These are phyloP conservation scores for Peromyscus aztecus DNA, from an alignment of 2,797 vertebrate genomes.

Conservation along the genomic window DNA sequence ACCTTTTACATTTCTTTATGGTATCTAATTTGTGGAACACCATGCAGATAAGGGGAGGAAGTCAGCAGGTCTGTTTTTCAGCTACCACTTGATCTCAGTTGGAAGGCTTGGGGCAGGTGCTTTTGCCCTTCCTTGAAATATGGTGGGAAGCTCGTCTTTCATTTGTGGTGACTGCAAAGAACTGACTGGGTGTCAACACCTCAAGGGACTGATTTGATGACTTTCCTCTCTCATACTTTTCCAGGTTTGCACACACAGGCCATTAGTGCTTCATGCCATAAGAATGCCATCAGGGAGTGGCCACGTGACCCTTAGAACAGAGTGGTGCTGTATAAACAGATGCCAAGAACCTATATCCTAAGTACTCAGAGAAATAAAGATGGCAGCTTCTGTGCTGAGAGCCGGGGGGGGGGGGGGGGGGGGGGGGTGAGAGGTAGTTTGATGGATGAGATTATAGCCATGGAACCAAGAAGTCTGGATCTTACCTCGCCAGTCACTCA, in stretches of 20 bases:
- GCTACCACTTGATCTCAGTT: neutral
- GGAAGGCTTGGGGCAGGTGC: neutral
- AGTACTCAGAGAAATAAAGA: neutral
- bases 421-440: rapidly evolving
- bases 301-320: neutral
- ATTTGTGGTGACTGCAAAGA: neutral
- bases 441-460: neutral
- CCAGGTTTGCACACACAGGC: neutral
- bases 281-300: neutral
- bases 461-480: neutral
- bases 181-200: neutral
- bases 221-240: neutral
- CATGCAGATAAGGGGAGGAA: neutral
- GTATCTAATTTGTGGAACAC: neutral
- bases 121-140: neutral
- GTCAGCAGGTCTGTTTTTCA: neutral
- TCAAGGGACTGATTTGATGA: neutral
- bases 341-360: neutral
- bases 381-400: neutral
- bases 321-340: constrained; percentile 10
- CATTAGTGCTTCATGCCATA: neutral
- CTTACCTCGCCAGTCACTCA: neutral
- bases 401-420: no score
- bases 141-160: neutral
- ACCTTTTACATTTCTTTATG: neutral